phyloP scores from a whole-genome alignment of 2,113 vertebrate species.

The Eleginops maclovinus region DNA sequence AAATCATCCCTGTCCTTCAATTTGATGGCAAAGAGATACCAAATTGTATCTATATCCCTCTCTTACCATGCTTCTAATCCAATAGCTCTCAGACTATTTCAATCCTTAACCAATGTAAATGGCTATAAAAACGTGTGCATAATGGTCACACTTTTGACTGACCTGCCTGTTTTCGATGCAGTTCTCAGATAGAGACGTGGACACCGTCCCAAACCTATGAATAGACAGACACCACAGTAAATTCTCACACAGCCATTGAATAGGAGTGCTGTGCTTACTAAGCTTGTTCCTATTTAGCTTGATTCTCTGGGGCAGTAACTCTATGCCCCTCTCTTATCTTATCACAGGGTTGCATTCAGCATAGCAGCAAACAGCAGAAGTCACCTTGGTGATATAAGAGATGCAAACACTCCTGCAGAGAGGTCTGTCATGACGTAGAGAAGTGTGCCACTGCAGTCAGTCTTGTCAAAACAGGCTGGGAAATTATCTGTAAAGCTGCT shows the following conservation, averaged over 20 bases:
- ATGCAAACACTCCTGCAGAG: constrained; percentile 59
- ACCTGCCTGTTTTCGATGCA: constrained; percentile 24
- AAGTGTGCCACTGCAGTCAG: constrained; percentile 47
- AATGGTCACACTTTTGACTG: constrained; percentile 26
- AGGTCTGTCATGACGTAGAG: constrained; percentile 39
- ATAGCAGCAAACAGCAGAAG: constrained; percentile 59
- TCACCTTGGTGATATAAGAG: constrained; percentile 71
- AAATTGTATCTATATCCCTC: neutral
- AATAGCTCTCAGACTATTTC: constrained; percentile 1
- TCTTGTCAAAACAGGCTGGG: constrained; percentile 23
- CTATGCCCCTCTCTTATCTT: constrained; percentile 68
- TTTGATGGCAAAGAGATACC: neutral
- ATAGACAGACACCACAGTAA: constrained; percentile 45
- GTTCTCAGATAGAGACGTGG: constrained; percentile 23
- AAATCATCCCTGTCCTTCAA: neutral
- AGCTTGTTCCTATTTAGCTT: constrained; percentile 69
- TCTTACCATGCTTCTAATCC: neutral
- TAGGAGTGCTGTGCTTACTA: constrained; percentile 62
- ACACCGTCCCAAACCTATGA: constrained; percentile 42
- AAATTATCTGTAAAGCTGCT: neutral
- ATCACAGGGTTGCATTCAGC: constrained; percentile 67
- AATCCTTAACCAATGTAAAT: no score
- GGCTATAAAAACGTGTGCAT: no score
- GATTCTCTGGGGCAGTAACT: constrained; percentile 60
- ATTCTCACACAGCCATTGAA: constrained; percentile 47